phyloP scores from a whole-genome alignment of 2,888 invertebrate species.

The Eilema griseolum region DNA sequence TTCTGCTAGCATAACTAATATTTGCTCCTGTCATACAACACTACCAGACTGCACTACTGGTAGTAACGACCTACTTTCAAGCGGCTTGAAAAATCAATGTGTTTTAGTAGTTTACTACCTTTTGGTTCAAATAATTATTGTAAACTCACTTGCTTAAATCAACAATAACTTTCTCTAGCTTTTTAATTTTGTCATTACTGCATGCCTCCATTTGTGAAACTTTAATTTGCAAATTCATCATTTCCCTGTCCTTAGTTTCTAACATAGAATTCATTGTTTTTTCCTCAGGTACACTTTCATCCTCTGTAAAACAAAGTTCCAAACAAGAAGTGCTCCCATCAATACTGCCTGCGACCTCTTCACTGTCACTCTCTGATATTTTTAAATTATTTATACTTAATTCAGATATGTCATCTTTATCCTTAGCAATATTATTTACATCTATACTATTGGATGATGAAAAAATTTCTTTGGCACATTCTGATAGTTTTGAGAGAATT shows the following conservation, averaged over 20 bases:
- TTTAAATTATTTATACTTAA: slow-evolving; percentile 79
- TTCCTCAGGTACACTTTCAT: slow-evolving; percentile 76
- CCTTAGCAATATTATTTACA: slow-evolving; percentile 71
- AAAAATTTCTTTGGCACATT: slow-evolving; percentile 85
- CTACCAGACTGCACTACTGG: too few species aligned
- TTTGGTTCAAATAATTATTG: slow-evolving; percentile 9
- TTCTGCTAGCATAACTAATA: not conserved
- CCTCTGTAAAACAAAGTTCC: slow-evolving; percentile 83
- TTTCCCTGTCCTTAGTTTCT: slow-evolving; percentile 81
- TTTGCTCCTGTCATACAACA: too few species aligned
- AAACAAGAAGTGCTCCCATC: slow-evolving; percentile 82
- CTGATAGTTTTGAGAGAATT: slow-evolving; percentile 79
- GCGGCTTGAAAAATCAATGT: not conserved
- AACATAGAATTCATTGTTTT: slow-evolving; percentile 69
- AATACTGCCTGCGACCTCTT: slow-evolving; percentile 80
- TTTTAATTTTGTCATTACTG: slow-evolving; percentile 80
- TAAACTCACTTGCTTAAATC: slow-evolving; percentile 88
- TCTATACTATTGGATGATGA: slow-evolving; percentile 81
- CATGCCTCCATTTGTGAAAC: slow-evolving; percentile 78
- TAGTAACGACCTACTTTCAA: too few species aligned
- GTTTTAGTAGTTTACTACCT: not conserved
- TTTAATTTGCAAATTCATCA: slow-evolving; percentile 84
- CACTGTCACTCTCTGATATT: slow-evolving; percentile 83
- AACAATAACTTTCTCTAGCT: slow-evolving; percentile 86
- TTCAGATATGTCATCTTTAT: slow-evolving; percentile 79